phyloP scores from a whole-genome alignment of 1,140 invertebrate species.

The Branchinecta lindahli region DNA sequence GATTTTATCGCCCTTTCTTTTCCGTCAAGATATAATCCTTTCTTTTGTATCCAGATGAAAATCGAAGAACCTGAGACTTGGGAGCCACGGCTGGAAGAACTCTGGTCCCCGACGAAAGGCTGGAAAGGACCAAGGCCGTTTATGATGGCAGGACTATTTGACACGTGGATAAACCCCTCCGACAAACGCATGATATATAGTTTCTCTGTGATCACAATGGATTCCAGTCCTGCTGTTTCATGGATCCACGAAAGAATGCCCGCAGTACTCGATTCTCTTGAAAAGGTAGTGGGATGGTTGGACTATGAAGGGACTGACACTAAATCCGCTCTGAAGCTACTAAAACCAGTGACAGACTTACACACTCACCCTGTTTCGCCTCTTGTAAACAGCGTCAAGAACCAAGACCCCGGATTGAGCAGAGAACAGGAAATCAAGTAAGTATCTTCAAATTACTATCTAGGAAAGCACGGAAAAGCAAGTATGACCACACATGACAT shows the following conservation, averaged over 20 bases:
- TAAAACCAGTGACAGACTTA: conserved; percentile 38
- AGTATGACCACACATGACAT: too few species aligned
- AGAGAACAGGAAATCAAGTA: conserved; percentile 35
- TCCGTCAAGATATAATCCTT: too few species aligned
- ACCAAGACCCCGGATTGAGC: conserved; percentile 50
- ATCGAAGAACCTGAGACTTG: conserved; percentile 41
- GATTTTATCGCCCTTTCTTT: too few species aligned
- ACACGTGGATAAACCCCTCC: conserved; percentile 41
- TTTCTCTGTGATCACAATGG: conserved; percentile 60
- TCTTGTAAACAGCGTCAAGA: conserved; percentile 51
- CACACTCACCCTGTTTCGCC: conserved; percentile 51
- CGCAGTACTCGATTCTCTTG: conserved; percentile 48
- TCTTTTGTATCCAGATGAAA: conserved; percentile 28
- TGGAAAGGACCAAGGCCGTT: conserved; percentile 47
- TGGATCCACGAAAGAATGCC: conserved; percentile 67
- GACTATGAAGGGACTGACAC: conserved; percentile 41
- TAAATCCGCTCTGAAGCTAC: conserved; percentile 37
- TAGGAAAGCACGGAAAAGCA: too few species aligned
- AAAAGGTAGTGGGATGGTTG: conserved; percentile 53
- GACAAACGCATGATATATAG: conserved; percentile 43
- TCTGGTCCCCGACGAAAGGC: conserved; percentile 36
- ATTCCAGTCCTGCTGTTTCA: conserved; percentile 46
- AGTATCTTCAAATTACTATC: not conserved
- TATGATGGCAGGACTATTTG: conserved; percentile 60
- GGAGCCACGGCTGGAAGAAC: conserved; percentile 27